Base-by-base conservation (phyloP, 2,888 invertebrate genomes). In the Tetranychus piercei region DNA sequence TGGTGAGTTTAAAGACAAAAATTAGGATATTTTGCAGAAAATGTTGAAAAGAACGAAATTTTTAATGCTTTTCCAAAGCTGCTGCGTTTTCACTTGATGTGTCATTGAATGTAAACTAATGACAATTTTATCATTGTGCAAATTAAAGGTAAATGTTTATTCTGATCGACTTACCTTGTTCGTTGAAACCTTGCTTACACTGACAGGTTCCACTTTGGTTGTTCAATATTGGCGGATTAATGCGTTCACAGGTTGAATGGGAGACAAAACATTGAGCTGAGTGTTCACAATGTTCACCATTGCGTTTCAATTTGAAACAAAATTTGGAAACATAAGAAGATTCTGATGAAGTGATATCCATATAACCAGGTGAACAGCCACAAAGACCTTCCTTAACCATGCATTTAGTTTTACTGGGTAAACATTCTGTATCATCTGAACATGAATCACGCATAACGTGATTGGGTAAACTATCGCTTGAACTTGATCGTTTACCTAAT, bases 261-360 rank as follows among this genome's bases (percentile, higher is more conserved):
- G 55, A 15, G 15, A 55, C 55, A 6, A 55, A 55, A 55, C 55
- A 55, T 55, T 55, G 55, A 55, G 55, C 55, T 55, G 55, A 55
- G 23, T 69, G 67, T 67, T 22, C 23, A 22, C 34, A 23, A 23
- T 69, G 69, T 69, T 69, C 34, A 23, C 69, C 69, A 69, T 23
- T 69, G 20, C 20, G 69, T 69, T 69, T 69, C 69, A 69, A 22
- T 69, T 67, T 67, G 67, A 20, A 69, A 22, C 22, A 69, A 69
- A 67, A 22, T 69, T 69, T 69, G 55, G 55, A 55, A 15, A 55
- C 55, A 55, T 55, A 55, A 2, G 9, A 15, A 55, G 55, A 55
- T 55, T 9, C 9, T 9, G 55, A 55, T 55, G 55, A 55, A 34
- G 34, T 34, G 34, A 34, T 34, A 55, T 55, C 55, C 55, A 55